Evolutionary conservation across 2,888 invertebrate species (phyloP).

Genomic region (Erebia epiphron): DNA sequence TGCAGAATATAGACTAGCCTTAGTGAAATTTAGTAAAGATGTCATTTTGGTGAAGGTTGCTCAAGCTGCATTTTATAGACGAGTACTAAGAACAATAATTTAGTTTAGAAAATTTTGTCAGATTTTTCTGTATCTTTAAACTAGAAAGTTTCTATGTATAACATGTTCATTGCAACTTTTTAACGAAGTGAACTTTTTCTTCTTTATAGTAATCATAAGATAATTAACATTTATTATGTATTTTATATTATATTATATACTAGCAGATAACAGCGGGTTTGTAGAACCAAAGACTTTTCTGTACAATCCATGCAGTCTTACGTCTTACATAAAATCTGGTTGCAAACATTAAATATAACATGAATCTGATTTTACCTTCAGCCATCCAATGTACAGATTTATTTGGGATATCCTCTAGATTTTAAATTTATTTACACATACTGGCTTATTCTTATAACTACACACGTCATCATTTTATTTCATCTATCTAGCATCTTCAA

Average conservation of each 20-base stretch:
- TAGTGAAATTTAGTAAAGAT: slow-evolving; percentile 56
- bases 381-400: background rate
- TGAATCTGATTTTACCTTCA: background rate
- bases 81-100: slow-evolving; percentile 45
- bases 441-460: slow-evolving; percentile 8
- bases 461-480: slow-evolving; percentile 32
- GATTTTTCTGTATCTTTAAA: slow-evolving; percentile 17
- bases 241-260: slow-evolving; percentile 21
- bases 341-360: background rate
- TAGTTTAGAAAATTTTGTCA: slow-evolving; percentile 44
- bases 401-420: no score
- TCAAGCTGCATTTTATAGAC: slow-evolving; percentile 67
- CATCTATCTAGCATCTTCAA: slow-evolving; percentile 36
- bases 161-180: slow-evolving; percentile 19
- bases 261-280: slow-evolving; percentile 9
- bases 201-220: slow-evolving; percentile 29
- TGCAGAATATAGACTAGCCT: slow-evolving; percentile 35
- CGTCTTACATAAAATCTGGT: background rate
- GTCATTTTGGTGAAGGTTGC: slow-evolving; percentile 66
- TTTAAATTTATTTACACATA: slow-evolving; percentile 3
- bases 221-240: slow-evolving; percentile 22
- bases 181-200: slow-evolving; percentile 16
- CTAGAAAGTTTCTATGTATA: slow-evolving; percentile 3
- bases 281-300: background rate
- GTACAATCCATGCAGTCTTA: slow-evolving; percentile 4